A percentile compares a stretch with the other conserved stretches of the same genome.
Evolutionary conservation across 92 coral and sea anemone species (phyloP).

Genomic region (Bergia sp.): DNA sequence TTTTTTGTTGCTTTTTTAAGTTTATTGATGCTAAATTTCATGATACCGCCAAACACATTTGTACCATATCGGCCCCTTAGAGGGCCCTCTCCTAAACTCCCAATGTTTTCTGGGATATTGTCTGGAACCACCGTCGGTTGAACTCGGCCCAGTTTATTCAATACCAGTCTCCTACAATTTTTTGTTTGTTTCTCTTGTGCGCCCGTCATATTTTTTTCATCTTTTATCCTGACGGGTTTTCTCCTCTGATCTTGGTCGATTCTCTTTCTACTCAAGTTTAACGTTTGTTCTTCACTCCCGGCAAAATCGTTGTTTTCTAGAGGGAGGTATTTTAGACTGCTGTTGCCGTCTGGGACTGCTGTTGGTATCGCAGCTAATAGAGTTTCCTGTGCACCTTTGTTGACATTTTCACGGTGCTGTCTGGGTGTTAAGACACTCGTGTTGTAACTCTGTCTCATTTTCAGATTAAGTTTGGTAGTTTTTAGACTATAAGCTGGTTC

Average conservation of each 20-base stretch:
- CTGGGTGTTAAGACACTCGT: background rate
- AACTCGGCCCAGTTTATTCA: background rate
- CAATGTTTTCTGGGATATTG: constrained; percentile 29
- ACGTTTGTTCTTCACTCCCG: background rate
- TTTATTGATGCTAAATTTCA: constrained; percentile 16
- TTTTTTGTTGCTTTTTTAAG: background rate
- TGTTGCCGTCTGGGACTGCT: background rate
- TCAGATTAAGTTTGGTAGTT: background rate
- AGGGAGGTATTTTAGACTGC: background rate
- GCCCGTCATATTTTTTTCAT: background rate
- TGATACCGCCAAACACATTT: constrained; percentile 13
- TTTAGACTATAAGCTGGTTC: background rate
- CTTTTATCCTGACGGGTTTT: background rate
- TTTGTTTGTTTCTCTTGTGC: background rate
- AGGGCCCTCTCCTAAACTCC: constrained; percentile 8
- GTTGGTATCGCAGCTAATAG: background rate
- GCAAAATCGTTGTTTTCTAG: background rate
- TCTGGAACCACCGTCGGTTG: constrained; percentile 6
- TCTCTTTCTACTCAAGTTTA: background rate
- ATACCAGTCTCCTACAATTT: background rate
- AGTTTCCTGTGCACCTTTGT: background rate
- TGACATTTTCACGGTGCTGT: background rate
- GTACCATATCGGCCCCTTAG: constrained; percentile 13
- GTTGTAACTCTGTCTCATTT: background rate
- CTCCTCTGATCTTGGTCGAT: background rate